Base-by-base conservation (phyloP, 2,797 vertebrate genomes). In the Anguilla obscura region DNA sequence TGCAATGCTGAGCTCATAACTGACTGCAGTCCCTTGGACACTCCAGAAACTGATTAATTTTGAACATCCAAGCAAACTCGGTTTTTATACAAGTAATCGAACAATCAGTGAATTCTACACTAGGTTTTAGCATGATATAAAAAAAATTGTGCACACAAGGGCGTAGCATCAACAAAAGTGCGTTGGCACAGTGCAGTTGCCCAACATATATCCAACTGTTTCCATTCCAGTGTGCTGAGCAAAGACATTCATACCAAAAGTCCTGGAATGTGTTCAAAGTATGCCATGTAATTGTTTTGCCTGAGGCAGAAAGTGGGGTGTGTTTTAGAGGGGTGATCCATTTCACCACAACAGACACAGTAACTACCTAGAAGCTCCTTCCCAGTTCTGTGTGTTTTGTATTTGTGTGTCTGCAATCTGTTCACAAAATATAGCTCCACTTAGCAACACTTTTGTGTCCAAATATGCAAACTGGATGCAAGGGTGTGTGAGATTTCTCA, bases 261-360 rank as follows among this genome's bases (percentile, higher is more conserved):
- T 50, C 40, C 79, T 82, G 79, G 79, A 82, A 82, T 82, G 79
- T 82, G 40, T 18, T 50, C 40, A 82, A n/a, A 82, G 40, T 7
- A 40, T 6, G 14, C 18, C 33, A 40, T 79, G 24, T 33, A 79
- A 21, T 36, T 79, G 74, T 40, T 40, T 79, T 18, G 36, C 74
- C 74, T 40, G 74, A 40, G 74, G 30, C 36, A 21, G 74, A 79
- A 36, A 36, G 12, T 45, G 36, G 74, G 74, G 33, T 33, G 33
- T 21, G 12, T 79, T 79, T 18, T 79, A 14, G 30, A 79, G 36
- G 33, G 74, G 21, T 33, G 16, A 40, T 45, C 12, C 18, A 36
- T 79, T 79, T 79, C 74, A 36, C 36, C 12, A 79, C 74, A 12
- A 76, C 74, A 79, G 36, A 30, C 27, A 71, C n/a, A 36, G 74